Percentiles rank a stretch among this genome's conserved stretches.
Evolutionary conservation across 1,140 invertebrate genomes (phyloP).

Genomic region (Linepithema humile): DNA sequence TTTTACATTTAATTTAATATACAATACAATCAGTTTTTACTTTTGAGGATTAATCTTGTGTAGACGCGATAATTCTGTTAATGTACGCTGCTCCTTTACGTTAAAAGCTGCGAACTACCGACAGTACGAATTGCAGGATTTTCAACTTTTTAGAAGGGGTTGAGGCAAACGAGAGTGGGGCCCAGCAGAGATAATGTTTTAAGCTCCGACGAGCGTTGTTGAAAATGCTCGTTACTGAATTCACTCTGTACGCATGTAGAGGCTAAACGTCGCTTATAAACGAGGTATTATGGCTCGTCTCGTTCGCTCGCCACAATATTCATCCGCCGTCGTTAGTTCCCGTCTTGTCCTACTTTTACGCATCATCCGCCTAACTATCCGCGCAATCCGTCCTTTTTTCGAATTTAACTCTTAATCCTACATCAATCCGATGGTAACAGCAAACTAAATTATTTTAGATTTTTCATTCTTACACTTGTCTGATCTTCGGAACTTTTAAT

Average conservation of each 20-base stretch:
- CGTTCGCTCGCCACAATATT: slow-evolving; percentile 13
- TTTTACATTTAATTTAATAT: not conserved
- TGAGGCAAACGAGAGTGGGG: not conserved
- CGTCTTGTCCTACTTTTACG: slow-evolving; percentile 22
- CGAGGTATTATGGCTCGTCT: slow-evolving; percentile 48
- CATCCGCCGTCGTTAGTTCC: slow-evolving; percentile 19
- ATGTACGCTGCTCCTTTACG: not conserved
- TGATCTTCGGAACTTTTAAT: not conserved
- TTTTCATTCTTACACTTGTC: not conserved
- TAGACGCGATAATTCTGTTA: slow-evolving; percentile 8
- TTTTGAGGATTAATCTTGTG: not conserved
- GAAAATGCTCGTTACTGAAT: slow-evolving; percentile 63
- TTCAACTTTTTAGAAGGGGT: slow-evolving; percentile 37
- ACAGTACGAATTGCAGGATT: slow-evolving; percentile 42
- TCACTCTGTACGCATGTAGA: slow-evolving; percentile 32
- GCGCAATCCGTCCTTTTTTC: not conserved
- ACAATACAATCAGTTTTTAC: not conserved
- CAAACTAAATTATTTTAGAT: not conserved
- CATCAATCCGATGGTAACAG: not conserved
- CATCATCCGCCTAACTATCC: no score
- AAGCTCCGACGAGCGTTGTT: slow-evolving; percentile 35
- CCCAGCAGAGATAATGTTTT: slow-evolving; percentile 39
- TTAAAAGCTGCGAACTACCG: slow-evolving; percentile 20
- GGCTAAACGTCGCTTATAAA: slow-evolving; percentile 56
- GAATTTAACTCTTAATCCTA: not conserved